Conservation (phyloP, 2,113 vertebrate genomes). For the Crotalus helleri region DNA sequence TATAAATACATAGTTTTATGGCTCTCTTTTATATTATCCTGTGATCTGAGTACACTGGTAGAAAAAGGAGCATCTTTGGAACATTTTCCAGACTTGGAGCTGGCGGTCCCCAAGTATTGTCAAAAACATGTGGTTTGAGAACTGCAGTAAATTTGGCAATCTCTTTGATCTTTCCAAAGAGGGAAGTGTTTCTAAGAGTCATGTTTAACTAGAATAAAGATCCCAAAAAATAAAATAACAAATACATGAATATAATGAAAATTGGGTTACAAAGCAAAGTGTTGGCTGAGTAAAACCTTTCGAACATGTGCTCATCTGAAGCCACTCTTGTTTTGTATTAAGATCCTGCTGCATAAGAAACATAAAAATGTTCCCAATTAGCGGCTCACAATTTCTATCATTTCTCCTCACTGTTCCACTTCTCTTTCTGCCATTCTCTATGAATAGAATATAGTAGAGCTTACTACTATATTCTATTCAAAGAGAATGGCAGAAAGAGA, state of each 20-base stretch:
- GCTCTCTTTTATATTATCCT: neutral
- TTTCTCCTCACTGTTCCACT: neutral
- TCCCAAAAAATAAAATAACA: neutral
- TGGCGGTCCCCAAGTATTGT: neutral
- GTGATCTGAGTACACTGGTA: neutral
- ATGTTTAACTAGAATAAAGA: neutral
- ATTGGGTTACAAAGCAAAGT: neutral
- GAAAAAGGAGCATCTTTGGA: neutral
- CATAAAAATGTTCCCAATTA: neutral
- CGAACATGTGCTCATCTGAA: neutral
- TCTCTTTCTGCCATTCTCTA: neutral
- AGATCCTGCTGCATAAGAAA: neutral
- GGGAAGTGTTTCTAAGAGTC: neutral
- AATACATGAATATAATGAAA: neutral
- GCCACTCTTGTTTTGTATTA: conserved; percentile 2
- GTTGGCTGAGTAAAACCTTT: conserved; percentile 6
- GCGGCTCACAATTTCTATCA: neutral
- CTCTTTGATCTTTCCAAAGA: neutral
- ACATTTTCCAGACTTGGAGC: neutral
- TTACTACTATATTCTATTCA: too few relatives aligned
- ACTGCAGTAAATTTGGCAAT: neutral
- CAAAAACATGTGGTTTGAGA: neutral
- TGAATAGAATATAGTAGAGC: too few relatives aligned
- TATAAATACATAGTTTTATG: neutral
- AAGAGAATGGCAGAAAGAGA: too few relatives aligned